Percentiles rank a stretch among this genome's conserved stretches.
phyloP scores from a whole-genome alignment of 2,888 invertebrate species.

The Alentia gelatinosa region DNA sequence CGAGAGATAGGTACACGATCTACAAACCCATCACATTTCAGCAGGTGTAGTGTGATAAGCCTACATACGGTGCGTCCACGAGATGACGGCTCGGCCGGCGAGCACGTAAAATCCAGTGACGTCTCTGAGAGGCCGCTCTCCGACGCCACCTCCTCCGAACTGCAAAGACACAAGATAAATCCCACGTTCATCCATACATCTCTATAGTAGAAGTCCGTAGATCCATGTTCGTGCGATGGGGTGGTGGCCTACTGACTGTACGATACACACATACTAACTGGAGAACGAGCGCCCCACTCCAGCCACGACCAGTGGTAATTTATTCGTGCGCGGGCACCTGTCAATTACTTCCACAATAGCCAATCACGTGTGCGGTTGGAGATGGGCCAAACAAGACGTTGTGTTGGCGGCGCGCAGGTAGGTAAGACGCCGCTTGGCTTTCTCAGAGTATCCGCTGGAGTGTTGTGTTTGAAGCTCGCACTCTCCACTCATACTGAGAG shows the following conservation, averaged over 20 bases:
- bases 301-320: not conserved
- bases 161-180: slow-evolving; percentile 19
- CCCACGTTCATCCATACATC: not conserved
- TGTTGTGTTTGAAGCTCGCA: no score
- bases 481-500: not conserved
- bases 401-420: not conserved
- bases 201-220: not conserved
- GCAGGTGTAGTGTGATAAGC: not conserved
- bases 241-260: not conserved
- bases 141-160: not conserved
- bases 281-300: not conserved
- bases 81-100: not conserved
- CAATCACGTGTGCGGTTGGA: slow-evolving; percentile 26
- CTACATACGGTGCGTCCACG: not conserved
- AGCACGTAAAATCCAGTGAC: not conserved
- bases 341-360: slow-evolving; percentile 37
- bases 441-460: no score
- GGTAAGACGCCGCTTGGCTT: no score
- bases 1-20: not conserved
- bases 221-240: not conserved
- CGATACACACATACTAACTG: slow-evolving; percentile 3
- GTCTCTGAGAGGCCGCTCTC: not conserved
- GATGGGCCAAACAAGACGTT: not conserved
- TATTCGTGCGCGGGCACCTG: slow-evolving; percentile 46
- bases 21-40: slow-evolving; percentile 36